Evolutionary conservation across 2,113 vertebrate genomes (phyloP).

Genomic region (Gambusia holbrooki): DNA sequence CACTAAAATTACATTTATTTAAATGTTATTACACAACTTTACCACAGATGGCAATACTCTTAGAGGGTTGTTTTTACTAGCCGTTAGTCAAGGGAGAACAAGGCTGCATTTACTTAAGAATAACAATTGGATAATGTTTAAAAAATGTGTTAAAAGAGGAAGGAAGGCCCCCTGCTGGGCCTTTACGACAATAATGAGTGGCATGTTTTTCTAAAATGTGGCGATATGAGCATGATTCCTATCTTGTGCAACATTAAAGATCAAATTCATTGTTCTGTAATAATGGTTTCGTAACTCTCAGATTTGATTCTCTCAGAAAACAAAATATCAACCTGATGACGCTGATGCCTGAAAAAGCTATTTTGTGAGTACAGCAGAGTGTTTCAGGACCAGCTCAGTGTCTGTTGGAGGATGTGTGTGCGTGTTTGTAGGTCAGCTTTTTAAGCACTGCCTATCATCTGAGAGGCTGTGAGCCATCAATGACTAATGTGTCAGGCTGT

Average conservation of each 20-base stretch:
- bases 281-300: slow-evolving; percentile 27
- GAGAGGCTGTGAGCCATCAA: slow-evolving; percentile 73
- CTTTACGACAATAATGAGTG: slow-evolving; percentile 39
- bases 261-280: slow-evolving; percentile 35
- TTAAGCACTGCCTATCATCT: slow-evolving; percentile 73
- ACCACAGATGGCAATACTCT: too few species aligned
- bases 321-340: slow-evolving; percentile 44
- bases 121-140: slow-evolving; percentile 7
- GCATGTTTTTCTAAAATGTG: slow-evolving; percentile 21
- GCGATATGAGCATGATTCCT: slow-evolving; percentile 29
- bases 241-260: slow-evolving; percentile 39
- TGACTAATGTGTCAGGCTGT: slow-evolving; percentile 80
- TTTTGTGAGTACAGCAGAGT: slow-evolving; percentile 49
- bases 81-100: not conserved
- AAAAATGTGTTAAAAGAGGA: slow-evolving; percentile 17
- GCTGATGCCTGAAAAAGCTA: slow-evolving; percentile 43
- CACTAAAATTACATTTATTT: not conserved
- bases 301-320: slow-evolving; percentile 40
- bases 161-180: slow-evolving; percentile 24
- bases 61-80: not conserved
- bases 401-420: slow-evolving; percentile 19
- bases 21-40: too few species aligned
- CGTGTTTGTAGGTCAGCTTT: slow-evolving; percentile 68
- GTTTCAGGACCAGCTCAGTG: slow-evolving; percentile 63
- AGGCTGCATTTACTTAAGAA: slow-evolving; percentile 7